phyloP scores from a whole-genome alignment of 2,797 vertebrate species.

The Catharus ustulatus region DNA sequence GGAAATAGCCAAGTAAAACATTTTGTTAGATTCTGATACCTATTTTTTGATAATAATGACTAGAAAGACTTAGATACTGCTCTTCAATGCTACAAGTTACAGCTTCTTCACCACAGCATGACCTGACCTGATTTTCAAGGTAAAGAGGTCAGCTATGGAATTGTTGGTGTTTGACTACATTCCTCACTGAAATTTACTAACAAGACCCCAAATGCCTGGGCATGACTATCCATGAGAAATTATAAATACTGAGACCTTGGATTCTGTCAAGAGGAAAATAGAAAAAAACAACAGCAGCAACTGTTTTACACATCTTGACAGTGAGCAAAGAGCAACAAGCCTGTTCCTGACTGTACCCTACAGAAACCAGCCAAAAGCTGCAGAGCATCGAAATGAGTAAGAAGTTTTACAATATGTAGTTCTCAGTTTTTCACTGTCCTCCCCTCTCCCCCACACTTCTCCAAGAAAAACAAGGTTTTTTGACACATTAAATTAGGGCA shows the following conservation, averaged over 20 bases:
- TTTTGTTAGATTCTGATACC: background rate
- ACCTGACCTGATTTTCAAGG: background rate
- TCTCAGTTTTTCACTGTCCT: background rate
- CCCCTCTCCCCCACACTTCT: background rate
- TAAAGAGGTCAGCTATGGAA: background rate
- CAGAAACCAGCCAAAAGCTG: background rate
- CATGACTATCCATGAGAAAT: background rate
- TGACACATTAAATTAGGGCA: background rate
- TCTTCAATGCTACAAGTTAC: background rate
- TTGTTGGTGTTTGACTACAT: accelerated
- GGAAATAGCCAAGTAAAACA: background rate
- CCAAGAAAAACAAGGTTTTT: background rate
- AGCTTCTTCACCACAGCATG: background rate
- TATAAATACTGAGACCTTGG: background rate
- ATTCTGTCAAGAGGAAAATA: background rate
- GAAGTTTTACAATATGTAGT: background rate
- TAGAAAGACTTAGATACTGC: background rate
- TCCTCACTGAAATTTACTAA: accelerated
- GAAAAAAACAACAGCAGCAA: background rate
- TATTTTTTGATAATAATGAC: background rate
- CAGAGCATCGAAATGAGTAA: background rate
- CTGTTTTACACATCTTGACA: background rate
- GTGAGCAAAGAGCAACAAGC: background rate
- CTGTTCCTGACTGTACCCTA: accelerated
- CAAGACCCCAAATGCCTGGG: background rate